Evolutionary conservation across 2,113 vertebrate species (phyloP), one percentile per base, ranked within the genome.

Genomic region (Procavia capensis): DNA sequence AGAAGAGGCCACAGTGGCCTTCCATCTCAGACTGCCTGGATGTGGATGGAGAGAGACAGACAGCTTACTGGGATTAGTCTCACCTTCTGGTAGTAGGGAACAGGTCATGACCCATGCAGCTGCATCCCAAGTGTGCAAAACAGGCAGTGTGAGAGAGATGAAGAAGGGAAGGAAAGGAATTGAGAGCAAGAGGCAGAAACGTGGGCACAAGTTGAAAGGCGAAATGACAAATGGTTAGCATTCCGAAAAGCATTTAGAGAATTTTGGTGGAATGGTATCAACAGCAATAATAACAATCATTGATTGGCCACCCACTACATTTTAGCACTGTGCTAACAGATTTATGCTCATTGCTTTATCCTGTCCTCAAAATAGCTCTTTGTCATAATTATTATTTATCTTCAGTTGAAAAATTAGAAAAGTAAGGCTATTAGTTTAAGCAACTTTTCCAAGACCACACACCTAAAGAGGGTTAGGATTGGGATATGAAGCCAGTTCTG

Each of bases 181-280:
- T 13, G n/a, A 61, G 72, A 45, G 57, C 36, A 24, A 50, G 8
- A 45, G 43, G 16, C 36, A 13, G 14, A 72, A 59, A 13, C 66
- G 25, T 57, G 36, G 45, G 41, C 50, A 39, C 36, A 74, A 17
- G 29, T 27, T 9, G 50, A 43, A 25, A 3, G 39, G 36, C 9
- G 1, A 7, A 3, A 3, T 5, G 39, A 14, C 16, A 2, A n/a
- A 14, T 41, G 10, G 6, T 2, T 29, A 16, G 17, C 41, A 31
- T 25, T 57, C 29, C 79, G 50, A 88, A 41, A 41, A 70, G 61
- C 1, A 4, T 27, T 61, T 75, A 20, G 61, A 9, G 16, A n/a
- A 19, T 5, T 3, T 19, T 34, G 13, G 10, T 34, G 34, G 25
- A 81, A 1, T 34, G 45, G 25, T 20, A 29, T 27, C 2, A 54